Percentiles rank a stretch among this genome's conserved stretches.
Evolutionary conservation across 2,888 invertebrate species (phyloP).

Genomic region (Chaetogeoica ovagalla): DNA sequence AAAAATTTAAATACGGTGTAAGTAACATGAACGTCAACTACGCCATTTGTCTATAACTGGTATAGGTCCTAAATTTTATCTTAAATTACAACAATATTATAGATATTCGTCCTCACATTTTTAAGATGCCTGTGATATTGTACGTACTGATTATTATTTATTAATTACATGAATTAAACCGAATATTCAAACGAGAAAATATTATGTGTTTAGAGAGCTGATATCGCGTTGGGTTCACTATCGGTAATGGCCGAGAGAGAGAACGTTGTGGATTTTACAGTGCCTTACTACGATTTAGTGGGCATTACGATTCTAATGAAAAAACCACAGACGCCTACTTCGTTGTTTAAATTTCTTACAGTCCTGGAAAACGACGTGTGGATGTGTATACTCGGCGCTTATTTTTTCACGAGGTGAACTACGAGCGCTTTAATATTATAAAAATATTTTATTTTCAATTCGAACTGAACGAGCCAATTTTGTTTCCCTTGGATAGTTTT

Average conservation of each 20-base stretch:
- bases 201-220: slow-evolving; percentile 67
- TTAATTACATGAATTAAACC: too few species aligned
- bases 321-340: slow-evolving; percentile 83
- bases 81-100: too few species aligned
- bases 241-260: slow-evolving; percentile 98
- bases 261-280: slow-evolving; percentile 96
- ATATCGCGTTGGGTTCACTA: slow-evolving; percentile 89
- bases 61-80: too few species aligned
- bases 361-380: slow-evolving; percentile 95
- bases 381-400: slow-evolving; percentile 92
- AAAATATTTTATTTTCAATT: background rate
- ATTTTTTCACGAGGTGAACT: slow-evolving; percentile 81
- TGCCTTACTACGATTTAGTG: slow-evolving; percentile 96
- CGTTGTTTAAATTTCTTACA: slow-evolving; percentile 93
- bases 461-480: background rate
- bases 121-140: too few species aligned
- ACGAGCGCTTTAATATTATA: too few species aligned
- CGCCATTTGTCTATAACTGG: too few species aligned
- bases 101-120: too few species aligned
- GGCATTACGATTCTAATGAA: slow-evolving; percentile 96
- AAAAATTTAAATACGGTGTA: too few species aligned
- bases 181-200: too few species aligned
- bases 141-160: too few species aligned
- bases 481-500: slow-evolving; percentile 64
- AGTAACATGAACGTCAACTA: too few species aligned